A percentile compares a stretch with the other conserved stretches of the same genome.
Conservation (phyloP, 2,888 invertebrate genomes). For the Gastracanthus pulcherrimus region DNA sequence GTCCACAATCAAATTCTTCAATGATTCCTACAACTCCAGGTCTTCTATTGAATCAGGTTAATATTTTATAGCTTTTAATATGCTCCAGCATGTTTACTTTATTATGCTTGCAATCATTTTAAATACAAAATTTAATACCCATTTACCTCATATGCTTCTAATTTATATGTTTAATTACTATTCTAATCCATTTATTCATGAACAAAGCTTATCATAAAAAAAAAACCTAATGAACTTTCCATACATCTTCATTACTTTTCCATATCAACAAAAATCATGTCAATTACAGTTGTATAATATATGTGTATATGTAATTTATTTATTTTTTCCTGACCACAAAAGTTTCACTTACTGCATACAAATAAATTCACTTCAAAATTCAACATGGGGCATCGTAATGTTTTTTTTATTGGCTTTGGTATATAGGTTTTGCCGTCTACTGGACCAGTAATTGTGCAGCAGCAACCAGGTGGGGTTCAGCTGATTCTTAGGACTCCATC, state of each 20-base stretch:
- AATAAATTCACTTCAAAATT: conserved; percentile 6
- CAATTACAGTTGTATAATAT: neutral
- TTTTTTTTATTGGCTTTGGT: conserved; percentile 71
- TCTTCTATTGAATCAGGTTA: conserved; percentile 77
- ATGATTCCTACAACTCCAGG: conserved; percentile 77
- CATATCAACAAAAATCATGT: neutral
- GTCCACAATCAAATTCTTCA: conserved; percentile 75
- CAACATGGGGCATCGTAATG: conserved; percentile 47
- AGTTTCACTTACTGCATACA: neutral
- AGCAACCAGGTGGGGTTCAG: conserved; percentile 85
- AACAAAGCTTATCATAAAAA: conserved; percentile 30
- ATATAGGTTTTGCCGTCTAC: conserved; percentile 76
- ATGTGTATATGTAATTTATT: conserved; percentile 8
- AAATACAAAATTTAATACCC: conserved; percentile 24
- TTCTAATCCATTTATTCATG: conserved; percentile 16
- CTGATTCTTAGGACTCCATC: conserved; percentile 85
- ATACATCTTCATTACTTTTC: conserved; percentile 36
- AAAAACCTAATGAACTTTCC: neutral
- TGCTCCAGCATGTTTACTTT: conserved; percentile 29
- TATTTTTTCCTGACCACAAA: neutral
- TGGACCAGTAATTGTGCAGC: conserved; percentile 82
- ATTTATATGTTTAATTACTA: conserved; percentile 9
- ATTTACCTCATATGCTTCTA: conserved; percentile 22
- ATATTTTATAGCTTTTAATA: conserved; percentile 28
- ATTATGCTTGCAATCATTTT: conserved; percentile 53